These are phyloP conservation scores for Sinocyclocheilus rhinocerous DNA, from an alignment of 2,113 vertebrate species.

Conservation along the genomic window DNA sequence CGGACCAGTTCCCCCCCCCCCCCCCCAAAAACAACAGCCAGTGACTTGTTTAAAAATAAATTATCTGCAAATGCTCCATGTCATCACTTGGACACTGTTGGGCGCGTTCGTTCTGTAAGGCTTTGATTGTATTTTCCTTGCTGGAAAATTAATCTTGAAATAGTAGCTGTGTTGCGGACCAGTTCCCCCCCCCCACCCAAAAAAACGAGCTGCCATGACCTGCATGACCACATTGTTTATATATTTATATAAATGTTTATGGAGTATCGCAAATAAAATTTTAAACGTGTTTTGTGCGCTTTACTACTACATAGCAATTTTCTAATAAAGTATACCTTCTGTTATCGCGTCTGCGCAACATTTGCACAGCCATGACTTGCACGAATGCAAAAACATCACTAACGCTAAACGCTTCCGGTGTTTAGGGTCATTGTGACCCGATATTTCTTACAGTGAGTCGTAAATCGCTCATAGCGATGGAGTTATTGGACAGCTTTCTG, in stretches of 20 bases:
- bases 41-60: slow-evolving; percentile 3
- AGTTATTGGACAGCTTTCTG: neutral
- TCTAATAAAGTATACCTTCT: neutral
- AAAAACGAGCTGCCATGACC: neutral
- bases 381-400: neutral
- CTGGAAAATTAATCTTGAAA: neutral
- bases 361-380: neutral
- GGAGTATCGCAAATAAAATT: neutral
- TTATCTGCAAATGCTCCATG: neutral
- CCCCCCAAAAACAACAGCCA: too few relatives aligned
- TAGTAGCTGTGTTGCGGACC: neutral
- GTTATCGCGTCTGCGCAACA: slow-evolving; percentile 13
- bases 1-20: too few relatives aligned
- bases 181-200: too few relatives aligned
- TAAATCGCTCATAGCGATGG: neutral
- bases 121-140: too few relatives aligned
- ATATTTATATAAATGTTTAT: neutral
- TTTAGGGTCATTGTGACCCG: neutral
- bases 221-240: neutral
- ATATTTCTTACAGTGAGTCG: neutral
- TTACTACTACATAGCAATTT: neutral
- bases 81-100: neutral
- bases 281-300: neutral
- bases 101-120: neutral
- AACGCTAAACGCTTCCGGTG: slow-evolving; percentile 12